These are phyloP conservation scores for Clupea harengus DNA, from an alignment of 2,113 vertebrate species.

Conservation along the genomic window DNA sequence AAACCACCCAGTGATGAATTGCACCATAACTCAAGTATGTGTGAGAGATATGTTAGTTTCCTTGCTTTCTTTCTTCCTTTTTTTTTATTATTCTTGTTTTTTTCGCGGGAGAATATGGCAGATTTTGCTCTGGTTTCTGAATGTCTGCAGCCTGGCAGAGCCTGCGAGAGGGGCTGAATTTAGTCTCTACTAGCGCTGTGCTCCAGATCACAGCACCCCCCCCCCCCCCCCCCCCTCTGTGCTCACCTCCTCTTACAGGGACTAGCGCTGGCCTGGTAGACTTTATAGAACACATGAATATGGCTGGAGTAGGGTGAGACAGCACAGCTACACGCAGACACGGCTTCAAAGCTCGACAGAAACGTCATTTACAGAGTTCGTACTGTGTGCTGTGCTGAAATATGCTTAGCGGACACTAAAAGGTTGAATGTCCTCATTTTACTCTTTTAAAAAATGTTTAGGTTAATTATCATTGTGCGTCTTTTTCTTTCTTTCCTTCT, in stretches of 20 bases:
- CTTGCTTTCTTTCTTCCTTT: not conserved
- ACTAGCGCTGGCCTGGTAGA: not conserved
- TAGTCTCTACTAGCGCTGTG: not conserved
- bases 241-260: no score
- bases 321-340: not conserved
- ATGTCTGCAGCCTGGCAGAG: constrained; percentile 4
- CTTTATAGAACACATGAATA: not conserved
- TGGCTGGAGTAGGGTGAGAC: not conserved
- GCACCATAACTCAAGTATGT: not conserved
- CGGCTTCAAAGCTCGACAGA: not conserved
- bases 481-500: not conserved
- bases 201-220: not conserved
- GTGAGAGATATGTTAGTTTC: not conserved
- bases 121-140: not conserved
- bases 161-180: not conserved
- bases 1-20: constrained; percentile 8
- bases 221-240: not conserved
- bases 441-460: not conserved
- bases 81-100: not conserved
- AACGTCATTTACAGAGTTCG: not conserved
- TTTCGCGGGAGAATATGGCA: not conserved
- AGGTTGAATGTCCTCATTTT: constrained; percentile 4
- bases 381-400: not conserved
- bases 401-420: not conserved
- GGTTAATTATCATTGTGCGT: constrained; percentile 2